Conservation (phyloP, 2,888 invertebrate species). For the Macrosiphum euphorbiae region DNA sequence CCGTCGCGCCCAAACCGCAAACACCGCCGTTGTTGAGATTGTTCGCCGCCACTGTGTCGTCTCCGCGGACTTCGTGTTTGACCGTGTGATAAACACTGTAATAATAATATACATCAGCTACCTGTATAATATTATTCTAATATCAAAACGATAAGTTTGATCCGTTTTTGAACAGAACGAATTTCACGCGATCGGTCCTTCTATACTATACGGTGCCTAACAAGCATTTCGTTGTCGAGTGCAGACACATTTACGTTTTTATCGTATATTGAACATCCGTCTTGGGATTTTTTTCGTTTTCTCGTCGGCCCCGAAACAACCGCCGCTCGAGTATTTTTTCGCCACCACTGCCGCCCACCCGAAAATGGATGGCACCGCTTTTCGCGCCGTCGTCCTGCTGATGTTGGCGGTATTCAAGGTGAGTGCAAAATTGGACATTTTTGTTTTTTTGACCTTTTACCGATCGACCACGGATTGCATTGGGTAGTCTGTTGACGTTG, state of each 20-base stretch:
- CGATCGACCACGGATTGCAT: background rate
- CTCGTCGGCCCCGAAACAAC: background rate
- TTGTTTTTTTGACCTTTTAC: background rate
- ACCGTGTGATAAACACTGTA: background rate
- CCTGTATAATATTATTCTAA: no score
- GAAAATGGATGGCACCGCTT: constrained; percentile 55
- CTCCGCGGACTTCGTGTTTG: background rate
- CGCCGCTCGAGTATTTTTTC: background rate
- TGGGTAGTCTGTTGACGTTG: background rate
- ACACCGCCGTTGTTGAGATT: constrained; percentile 34
- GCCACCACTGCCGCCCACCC: background rate
- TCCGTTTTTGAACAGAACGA: background rate
- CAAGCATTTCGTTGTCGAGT: background rate
- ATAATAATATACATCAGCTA: no score
- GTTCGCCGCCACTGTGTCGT: background rate
- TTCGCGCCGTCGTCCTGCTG: constrained; percentile 56
- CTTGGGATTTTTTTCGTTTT: background rate
- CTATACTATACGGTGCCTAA: background rate
- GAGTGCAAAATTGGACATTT: background rate
- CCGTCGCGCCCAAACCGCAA: constrained; percentile 50
- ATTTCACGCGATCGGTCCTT: background rate
- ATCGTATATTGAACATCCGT: no score
- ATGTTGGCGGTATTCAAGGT: constrained; percentile 42
- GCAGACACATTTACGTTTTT: background rate
- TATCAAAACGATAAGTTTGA: background rate